Evolutionary conservation across 2,797 vertebrate species (phyloP), one percentile per base, ranked within the genome.

Genomic region (Argyrosomus regius): DNA sequence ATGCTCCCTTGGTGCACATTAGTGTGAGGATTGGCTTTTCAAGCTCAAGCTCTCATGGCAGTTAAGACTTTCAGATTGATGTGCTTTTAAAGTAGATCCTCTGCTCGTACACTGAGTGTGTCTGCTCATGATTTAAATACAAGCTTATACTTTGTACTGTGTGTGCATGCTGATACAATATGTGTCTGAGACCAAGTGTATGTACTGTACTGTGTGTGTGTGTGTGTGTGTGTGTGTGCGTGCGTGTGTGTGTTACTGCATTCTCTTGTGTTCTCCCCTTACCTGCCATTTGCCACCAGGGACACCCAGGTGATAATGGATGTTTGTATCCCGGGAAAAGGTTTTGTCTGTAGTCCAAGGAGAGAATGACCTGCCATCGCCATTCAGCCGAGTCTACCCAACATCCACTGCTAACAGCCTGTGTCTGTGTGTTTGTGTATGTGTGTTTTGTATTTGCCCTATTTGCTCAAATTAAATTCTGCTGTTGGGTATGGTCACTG

Each of bases 261-360:
- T 59, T 50, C 56, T 74, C 13, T 20, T 24, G 65, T 45, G 39
- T 58, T 68, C 20, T 52, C 43, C 49, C 62, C 17, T 61, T 60
- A 26, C 75, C 57, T 50, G 65, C 53, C 64, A 16, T 70, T 76
- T 60, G 57, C 46, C 86, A 78, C 72, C 50, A 57, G 80, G 68
- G 86, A 86, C 80, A 60, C 69, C 26, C 45, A 41, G 75, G 72
- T 79, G 78, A 78, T 85, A 78, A 90, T 83, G 65, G 84, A 82
- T 80, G 67, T 81, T 80, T 80, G 69, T 84, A 49, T 76, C 57
- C 58, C 2, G 6, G 67, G 63, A 63, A 76, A 78, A 78, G 75
- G 49, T 75, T 84, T 78, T 72, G 64, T 80, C 65, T 72, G 8
- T n/a, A 54, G 77, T 66, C 71, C 77, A 73, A 80, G 64, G 77